A percentile compares a stretch with the other conserved stretches of the same genome.
phyloP scores from a whole-genome alignment of 2,888 invertebrate genomes.

The Parnassius glacialis region DNA sequence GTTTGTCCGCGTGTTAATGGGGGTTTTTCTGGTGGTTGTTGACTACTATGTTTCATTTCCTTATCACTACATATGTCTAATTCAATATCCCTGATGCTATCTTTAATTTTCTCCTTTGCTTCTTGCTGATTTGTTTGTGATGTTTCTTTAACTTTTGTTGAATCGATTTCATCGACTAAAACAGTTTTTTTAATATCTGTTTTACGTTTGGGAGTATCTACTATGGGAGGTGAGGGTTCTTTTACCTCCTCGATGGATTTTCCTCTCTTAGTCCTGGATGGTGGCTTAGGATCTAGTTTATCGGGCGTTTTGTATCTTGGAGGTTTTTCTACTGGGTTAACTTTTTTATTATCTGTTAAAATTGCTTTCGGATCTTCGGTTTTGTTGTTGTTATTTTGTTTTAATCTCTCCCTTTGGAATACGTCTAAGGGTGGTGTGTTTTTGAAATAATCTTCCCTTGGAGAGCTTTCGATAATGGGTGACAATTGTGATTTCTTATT shows the following conservation, averaged over 20 bases:
- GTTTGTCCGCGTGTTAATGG: conserved; percentile 86
- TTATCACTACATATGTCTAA: conserved; percentile 73
- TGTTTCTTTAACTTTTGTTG: conserved; percentile 49
- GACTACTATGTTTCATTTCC: conserved; percentile 88
- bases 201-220: conserved; percentile 69
- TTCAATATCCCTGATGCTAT: conserved; percentile 73
- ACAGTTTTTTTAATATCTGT: conserved; percentile 60
- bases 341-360: conserved; percentile 60
- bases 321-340: conserved; percentile 72
- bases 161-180: conserved; percentile 67
- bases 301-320: conserved; percentile 66
- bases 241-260: conserved; percentile 61
- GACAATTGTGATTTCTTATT: conserved; percentile 86
- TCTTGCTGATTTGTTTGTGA: conserved; percentile 41
- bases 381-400: conserved; percentile 52
- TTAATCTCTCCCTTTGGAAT: conserved; percentile 59
- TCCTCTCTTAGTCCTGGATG: conserved; percentile 58
- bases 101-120: conserved; percentile 75
- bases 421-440: conserved; percentile 66
- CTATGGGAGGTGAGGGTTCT: conserved; percentile 59
- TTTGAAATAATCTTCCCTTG: conserved; percentile 85
- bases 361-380: conserved; percentile 42
- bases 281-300: conserved; percentile 68
- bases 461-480: conserved; percentile 89
- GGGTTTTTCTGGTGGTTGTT: conserved; percentile 84